A percentile compares a stretch with the other conserved stretches of the same genome.
These are phyloP conservation scores for Cheirogaleus medius DNA, from an alignment of 2,113 vertebrate genomes.

Conservation along the genomic window DNA sequence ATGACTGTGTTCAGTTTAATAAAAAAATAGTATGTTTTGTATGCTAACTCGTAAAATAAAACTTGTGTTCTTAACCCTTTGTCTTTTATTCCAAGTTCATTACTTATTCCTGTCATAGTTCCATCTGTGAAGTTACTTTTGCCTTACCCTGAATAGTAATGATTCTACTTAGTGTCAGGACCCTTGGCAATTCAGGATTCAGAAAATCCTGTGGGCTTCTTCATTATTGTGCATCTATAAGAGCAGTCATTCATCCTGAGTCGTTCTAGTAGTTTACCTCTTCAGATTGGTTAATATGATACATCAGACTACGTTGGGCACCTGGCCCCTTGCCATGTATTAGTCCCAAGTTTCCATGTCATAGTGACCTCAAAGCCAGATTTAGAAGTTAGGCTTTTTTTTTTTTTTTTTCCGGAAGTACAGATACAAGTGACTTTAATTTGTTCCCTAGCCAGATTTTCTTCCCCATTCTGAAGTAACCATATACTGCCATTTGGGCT, in stretches of 20 bases:
- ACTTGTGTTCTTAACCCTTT: background rate
- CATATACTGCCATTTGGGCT: background rate
- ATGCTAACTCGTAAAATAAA: background rate
- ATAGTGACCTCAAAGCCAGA: background rate
- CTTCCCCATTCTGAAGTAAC: background rate
- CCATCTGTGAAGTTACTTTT: background rate
- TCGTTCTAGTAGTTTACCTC: background rate
- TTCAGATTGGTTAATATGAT: background rate
- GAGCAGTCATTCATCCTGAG: background rate
- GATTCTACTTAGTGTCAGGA: background rate
- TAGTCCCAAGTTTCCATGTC: background rate
- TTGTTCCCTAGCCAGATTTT: background rate
- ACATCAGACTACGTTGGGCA: background rate
- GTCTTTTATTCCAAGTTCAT: background rate
- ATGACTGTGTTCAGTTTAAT: background rate
- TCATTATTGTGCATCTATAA: background rate
- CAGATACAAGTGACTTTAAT: background rate
- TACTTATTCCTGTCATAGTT: background rate
- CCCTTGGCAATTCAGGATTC: background rate
- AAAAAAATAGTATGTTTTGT: background rate
- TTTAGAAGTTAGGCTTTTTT: conserved; percentile 1
- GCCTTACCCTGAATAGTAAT: background rate
- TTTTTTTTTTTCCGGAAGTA: background rate
- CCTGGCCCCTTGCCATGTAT: background rate
- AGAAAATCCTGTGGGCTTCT: background rate